Evolutionary conservation across 1,140 invertebrate genomes (phyloP).

Genomic region (Rhynchophorus ferrugineus): DNA sequence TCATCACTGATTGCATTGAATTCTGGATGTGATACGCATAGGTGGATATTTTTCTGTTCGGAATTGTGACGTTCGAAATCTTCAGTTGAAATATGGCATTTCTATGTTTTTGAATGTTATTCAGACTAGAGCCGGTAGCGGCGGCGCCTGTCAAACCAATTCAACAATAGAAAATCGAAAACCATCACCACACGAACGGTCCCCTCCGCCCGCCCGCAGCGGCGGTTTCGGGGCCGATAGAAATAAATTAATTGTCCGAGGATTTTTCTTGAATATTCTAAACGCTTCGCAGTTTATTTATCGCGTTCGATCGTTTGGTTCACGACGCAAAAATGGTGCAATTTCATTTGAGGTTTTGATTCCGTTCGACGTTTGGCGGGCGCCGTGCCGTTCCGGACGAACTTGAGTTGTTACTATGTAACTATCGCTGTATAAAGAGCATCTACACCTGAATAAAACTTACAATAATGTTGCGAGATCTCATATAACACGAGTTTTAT

Average conservation of each 20-base stretch:
- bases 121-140: not conserved
- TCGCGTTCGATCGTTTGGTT: not conserved
- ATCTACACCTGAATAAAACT: constrained; percentile 45
- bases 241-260: no score
- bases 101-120: not conserved
- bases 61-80: no score
- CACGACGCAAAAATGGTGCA: not conserved
- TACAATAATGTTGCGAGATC: constrained; percentile 55
- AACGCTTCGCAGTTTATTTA: not conserved
- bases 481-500: constrained; percentile 12
- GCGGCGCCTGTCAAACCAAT: not conserved
- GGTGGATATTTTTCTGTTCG: no score
- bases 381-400: constrained; percentile 9
- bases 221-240: no score
- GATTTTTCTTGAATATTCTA: not conserved
- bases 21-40: no score
- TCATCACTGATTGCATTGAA: no score
- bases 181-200: not conserved
- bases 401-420: constrained; percentile 57
- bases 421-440: constrained; percentile 48
- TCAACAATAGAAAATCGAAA: not conserved
- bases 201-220: no score
- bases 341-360: not conserved
- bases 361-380: constrained; percentile 5
- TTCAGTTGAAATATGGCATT: no score